Conservation (phyloP, 2,113 vertebrate genomes). For the Pheucticus melanocephalus region DNA sequence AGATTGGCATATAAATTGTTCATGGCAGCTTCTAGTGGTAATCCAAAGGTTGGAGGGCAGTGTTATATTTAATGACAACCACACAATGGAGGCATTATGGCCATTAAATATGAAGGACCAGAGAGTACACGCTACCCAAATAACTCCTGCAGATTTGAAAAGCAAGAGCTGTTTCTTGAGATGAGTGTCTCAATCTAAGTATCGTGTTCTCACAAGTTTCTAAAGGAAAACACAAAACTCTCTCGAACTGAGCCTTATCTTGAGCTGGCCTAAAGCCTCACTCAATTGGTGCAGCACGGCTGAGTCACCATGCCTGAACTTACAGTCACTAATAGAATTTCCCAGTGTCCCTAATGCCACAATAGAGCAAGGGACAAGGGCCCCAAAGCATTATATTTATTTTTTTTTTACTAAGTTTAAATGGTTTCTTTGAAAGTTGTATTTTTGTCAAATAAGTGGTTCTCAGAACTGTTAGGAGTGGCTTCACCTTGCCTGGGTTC, state of each 20-base stretch:
- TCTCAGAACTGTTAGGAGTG: neutral
- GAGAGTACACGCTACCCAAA: neutral
- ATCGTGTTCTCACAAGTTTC: neutral
- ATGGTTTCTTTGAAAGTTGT: neutral
- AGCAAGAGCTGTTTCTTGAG: neutral
- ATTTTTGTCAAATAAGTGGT: neutral
- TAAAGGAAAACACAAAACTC: neutral
- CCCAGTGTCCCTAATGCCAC: neutral
- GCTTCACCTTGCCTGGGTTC: neutral
- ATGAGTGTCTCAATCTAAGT: neutral
- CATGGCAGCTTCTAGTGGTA: neutral
- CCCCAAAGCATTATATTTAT: neutral
- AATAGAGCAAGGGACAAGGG: neutral
- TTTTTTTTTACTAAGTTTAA: neutral
- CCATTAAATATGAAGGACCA: slow-evolving; percentile 19
- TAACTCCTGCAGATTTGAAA: slow-evolving; percentile 30
- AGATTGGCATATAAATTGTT: neutral
- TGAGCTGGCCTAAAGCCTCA: neutral
- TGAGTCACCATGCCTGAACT: neutral
- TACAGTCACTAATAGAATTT: neutral
- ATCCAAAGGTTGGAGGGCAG: neutral
- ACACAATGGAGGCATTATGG: neutral
- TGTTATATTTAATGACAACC: neutral
- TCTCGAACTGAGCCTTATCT: neutral
- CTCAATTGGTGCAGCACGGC: rapidly evolving